These are phyloP conservation scores for Pristionchus fissidentatus DNA, from an alignment of 2,888 invertebrate genomes.

Conservation along the genomic window DNA sequence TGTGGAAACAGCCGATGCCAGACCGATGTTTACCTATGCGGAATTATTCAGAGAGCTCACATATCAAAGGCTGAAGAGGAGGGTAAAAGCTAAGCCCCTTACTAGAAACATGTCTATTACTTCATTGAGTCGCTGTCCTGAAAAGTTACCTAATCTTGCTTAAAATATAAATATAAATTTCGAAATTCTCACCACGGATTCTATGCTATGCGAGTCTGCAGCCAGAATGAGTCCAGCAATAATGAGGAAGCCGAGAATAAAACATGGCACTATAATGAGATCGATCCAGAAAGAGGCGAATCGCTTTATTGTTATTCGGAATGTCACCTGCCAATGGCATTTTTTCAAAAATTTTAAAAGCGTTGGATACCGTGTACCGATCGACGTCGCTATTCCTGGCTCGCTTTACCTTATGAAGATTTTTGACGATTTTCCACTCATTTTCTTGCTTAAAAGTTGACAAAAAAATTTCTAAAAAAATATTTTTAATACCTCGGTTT, in stretches of 20 bases:
- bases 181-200: slow-evolving; percentile 1
- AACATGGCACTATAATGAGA: slow-evolving; percentile 4
- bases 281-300: not conserved
- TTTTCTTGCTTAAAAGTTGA: not conserved
- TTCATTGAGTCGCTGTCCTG: no score
- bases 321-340: not conserved
- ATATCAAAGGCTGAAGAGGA: no score
- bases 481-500: not conserved
- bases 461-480: not conserved
- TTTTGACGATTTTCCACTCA: not conserved
- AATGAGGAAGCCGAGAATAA: slow-evolving; percentile 18
- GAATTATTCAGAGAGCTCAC: no score
- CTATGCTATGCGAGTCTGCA: not conserved
- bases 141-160: not conserved
- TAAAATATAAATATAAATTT: not conserved
- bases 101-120: no score
- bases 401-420: not conserved
- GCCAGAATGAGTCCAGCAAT: slow-evolving; percentile 13
- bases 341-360: not conserved
- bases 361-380: not conserved
- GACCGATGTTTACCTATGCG: slow-evolving; percentile 28
- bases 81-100: no score
- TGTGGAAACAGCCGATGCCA: slow-evolving; percentile 25
- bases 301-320: not conserved
- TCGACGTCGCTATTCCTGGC: not conserved